Evolutionary conservation across 2,888 invertebrate genomes (phyloP).

Genomic region (Acrobeloides nanus): DNA sequence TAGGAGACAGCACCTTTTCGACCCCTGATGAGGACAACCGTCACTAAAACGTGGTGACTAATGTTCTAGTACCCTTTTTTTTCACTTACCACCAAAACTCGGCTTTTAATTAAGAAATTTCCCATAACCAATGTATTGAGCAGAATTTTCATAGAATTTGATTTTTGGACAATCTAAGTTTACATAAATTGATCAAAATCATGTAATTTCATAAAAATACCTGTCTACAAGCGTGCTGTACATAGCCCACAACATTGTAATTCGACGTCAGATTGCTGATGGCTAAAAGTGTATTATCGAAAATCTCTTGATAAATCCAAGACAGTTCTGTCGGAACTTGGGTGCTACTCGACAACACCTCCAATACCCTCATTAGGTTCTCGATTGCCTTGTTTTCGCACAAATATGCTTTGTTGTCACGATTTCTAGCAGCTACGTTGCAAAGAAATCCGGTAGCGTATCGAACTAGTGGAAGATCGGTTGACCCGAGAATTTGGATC

Average conservation of each 20-base stretch:
- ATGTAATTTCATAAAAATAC: too few relatives aligned
- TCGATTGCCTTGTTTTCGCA: slow-evolving; percentile 10
- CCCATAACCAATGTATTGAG: too few relatives aligned
- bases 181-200: too few relatives aligned
- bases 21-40: too few relatives aligned
- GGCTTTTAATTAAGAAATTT: too few relatives aligned
- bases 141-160: too few relatives aligned
- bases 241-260: neutral
- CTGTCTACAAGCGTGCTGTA: neutral
- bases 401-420: slow-evolving; percentile 5
- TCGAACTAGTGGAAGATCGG: slow-evolving; percentile 7
- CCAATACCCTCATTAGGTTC: slow-evolving; percentile 7
- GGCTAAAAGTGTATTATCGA: slow-evolving; percentile 10
- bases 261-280: slow-evolving; percentile 9
- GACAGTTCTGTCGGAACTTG: neutral
- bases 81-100: too few relatives aligned
- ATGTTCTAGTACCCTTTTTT: too few relatives aligned
- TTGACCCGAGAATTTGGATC: slow-evolving; percentile 8
- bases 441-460: slow-evolving; percentile 9
- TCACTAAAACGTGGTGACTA: too few relatives aligned
- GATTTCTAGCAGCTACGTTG: slow-evolving; percentile 8
- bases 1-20: too few relatives aligned
- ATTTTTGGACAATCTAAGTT: too few relatives aligned
- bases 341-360: slow-evolving; percentile 3
- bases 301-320: neutral